Conservation (phyloP, 2,888 invertebrate genomes). For the Spilarctia lutea region DNA sequence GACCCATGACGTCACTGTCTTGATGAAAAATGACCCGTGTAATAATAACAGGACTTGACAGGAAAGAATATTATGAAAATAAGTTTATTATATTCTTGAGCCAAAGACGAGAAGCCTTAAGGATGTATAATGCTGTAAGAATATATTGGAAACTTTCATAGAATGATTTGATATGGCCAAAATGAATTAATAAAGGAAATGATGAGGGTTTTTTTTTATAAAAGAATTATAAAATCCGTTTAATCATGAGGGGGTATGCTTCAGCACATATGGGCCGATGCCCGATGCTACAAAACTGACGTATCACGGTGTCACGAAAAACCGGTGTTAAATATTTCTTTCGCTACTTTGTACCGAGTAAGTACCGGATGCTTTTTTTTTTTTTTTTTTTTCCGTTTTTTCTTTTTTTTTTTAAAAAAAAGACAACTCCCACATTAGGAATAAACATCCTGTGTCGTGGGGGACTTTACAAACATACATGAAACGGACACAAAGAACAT, state of each 20-base stretch:
- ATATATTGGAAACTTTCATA: not conserved
- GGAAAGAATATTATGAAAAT: not conserved
- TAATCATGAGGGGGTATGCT: not conserved
- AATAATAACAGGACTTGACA: conserved; percentile 5
- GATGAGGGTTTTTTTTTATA: not conserved
- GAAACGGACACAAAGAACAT: too few relatives aligned
- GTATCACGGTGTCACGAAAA: too few relatives aligned
- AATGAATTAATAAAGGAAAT: not conserved
- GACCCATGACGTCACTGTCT: not conserved
- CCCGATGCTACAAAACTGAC: too few relatives aligned
- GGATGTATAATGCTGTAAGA: not conserved
- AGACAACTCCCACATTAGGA: too few relatives aligned
- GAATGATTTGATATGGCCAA: not conserved
- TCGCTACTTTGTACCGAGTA: too few relatives aligned
- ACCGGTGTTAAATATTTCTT: too few relatives aligned
- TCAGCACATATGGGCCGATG: too few relatives aligned
- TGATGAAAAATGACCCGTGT: conserved; percentile 1
- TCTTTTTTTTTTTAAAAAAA: too few relatives aligned
- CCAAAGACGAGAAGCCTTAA: not conserved
- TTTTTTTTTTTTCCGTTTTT: too few relatives aligned
- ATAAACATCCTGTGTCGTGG: too few relatives aligned
- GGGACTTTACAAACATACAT: too few relatives aligned
- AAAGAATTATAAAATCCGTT: not conserved
- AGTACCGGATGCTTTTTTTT: too few relatives aligned
- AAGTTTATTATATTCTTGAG: not conserved